Conservation (phyloP, 2,888 invertebrate genomes). For the Tenthredo distinguenda region DNA sequence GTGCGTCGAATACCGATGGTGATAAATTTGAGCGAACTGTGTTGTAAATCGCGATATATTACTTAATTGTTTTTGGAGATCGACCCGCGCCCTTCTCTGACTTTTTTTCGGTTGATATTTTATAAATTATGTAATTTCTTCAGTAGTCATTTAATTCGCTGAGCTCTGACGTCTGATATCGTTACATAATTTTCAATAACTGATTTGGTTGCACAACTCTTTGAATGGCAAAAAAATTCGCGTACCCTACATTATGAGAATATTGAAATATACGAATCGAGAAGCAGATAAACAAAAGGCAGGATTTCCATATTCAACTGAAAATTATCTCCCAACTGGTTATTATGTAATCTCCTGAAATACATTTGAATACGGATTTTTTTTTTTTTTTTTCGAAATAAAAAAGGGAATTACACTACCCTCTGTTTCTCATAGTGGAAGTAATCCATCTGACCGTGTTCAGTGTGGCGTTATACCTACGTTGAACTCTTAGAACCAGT, state of each 20-base stretch:
- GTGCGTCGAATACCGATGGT: background rate
- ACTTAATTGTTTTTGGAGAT: background rate
- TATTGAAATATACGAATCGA: background rate
- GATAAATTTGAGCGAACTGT: background rate
- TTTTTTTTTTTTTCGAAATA: background rate
- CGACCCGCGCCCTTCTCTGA: background rate
- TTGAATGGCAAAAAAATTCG: background rate
- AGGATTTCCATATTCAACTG: background rate
- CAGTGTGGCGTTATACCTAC: background rate
- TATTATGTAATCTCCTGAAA: background rate
- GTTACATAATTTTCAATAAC: background rate
- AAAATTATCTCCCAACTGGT: background rate
- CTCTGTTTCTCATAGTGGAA: background rate
- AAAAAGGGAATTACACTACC: background rate
- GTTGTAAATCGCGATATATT: conserved; percentile 5
- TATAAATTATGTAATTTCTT: background rate
- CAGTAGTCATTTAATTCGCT: background rate
- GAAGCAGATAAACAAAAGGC: background rate
- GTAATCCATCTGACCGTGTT: conserved; percentile 1
- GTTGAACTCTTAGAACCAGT: background rate
- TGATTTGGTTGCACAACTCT: background rate
- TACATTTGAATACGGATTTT: background rate
- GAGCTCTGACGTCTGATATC: background rate
- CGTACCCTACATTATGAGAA: background rate
- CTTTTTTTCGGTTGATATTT: background rate